These are phyloP conservation scores for Hystrix brachyura DNA, from an alignment of 2,113 vertebrate species.

Conservation along the genomic window DNA sequence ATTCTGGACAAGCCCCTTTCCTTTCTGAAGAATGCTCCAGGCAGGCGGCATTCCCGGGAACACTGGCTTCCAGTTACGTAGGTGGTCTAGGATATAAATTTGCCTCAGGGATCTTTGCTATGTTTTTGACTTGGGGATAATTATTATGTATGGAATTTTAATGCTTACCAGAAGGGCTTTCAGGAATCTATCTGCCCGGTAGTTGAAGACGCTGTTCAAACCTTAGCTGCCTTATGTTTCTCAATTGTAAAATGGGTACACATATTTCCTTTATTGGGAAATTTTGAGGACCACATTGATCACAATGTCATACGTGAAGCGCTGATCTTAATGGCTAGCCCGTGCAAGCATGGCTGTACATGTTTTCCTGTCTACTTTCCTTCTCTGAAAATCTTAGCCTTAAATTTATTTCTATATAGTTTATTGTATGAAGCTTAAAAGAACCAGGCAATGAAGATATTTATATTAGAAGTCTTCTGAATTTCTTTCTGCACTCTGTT, in stretches of 20 bases:
- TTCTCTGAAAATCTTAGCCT: background rate
- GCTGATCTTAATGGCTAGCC: background rate
- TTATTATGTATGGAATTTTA: background rate
- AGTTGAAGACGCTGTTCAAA: background rate
- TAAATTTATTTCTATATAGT: background rate
- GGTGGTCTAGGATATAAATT: background rate
- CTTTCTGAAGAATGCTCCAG: constrained; percentile 57
- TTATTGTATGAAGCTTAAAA: background rate
- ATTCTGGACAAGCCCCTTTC: constrained; percentile 22
- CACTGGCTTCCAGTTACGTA: constrained; percentile 10
- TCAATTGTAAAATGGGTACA: constrained; percentile 1
- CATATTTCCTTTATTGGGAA: background rate
- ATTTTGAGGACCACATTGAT: background rate
- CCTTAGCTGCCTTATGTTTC: background rate
- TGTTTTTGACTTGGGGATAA: background rate
- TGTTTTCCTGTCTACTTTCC: background rate
- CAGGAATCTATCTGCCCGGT: background rate
- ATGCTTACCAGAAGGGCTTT: constrained; percentile 34
- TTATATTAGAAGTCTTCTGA: background rate
- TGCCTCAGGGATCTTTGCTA: background rate
- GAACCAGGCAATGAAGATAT: background rate
- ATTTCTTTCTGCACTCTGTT: background rate
- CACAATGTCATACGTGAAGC: background rate
- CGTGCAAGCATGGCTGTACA: background rate
- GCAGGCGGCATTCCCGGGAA: constrained; percentile 53